phyloP scores from a whole-genome alignment of 2,888 invertebrate species.

The Caenorhabditis sp. region DNA sequence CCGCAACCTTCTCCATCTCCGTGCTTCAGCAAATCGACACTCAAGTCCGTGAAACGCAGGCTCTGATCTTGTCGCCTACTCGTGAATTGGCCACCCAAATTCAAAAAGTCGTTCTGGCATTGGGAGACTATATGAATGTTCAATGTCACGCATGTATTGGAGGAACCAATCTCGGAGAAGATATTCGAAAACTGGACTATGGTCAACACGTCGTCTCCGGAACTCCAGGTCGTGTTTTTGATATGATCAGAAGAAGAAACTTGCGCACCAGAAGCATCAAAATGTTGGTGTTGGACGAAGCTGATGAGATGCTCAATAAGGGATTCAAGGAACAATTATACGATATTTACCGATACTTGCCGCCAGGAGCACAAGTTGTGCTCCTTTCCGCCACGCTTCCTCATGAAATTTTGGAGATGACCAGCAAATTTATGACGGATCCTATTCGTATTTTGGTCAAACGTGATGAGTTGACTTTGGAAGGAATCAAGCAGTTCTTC shows the following conservation, averaged over 20 bases:
- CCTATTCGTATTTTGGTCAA: slow-evolving; percentile 98
- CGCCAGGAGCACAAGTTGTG: slow-evolving; percentile 77
- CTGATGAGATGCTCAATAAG: slow-evolving; percentile 99
- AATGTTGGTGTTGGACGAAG: slow-evolving; percentile 96
- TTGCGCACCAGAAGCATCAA: slow-evolving; percentile 90
- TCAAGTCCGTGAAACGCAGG: slow-evolving; percentile 83
- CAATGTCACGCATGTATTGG: slow-evolving; percentile 99
- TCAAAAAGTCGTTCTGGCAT: slow-evolving; percentile 91
- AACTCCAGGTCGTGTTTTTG: slow-evolving; percentile 96
- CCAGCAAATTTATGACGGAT: slow-evolving; percentile 99
- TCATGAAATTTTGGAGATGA: slow-evolving; percentile 99
- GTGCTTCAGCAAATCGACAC: slow-evolving; percentile 92
- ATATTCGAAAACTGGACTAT: slow-evolving; percentile 95
- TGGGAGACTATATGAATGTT: slow-evolving; percentile 98
- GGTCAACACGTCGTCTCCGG: slow-evolving; percentile 93
- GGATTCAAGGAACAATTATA: slow-evolving; percentile 99
- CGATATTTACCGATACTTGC: slow-evolving; percentile 82
- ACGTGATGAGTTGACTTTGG: slow-evolving; percentile 95
- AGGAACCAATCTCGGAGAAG: slow-evolving; percentile 96
- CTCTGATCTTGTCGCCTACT: slow-evolving; percentile 91
- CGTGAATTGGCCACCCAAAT: slow-evolving; percentile 96
- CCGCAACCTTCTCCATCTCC: slow-evolving; percentile 95
- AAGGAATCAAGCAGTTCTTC: slow-evolving; percentile 98
- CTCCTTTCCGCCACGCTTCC: slow-evolving; percentile 96
- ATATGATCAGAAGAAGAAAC: slow-evolving; percentile 87